These are phyloP conservation scores for Cataglyphis rosenhaueri DNA, from an alignment of 2,888 invertebrate genomes.

Conservation along the genomic window DNA sequence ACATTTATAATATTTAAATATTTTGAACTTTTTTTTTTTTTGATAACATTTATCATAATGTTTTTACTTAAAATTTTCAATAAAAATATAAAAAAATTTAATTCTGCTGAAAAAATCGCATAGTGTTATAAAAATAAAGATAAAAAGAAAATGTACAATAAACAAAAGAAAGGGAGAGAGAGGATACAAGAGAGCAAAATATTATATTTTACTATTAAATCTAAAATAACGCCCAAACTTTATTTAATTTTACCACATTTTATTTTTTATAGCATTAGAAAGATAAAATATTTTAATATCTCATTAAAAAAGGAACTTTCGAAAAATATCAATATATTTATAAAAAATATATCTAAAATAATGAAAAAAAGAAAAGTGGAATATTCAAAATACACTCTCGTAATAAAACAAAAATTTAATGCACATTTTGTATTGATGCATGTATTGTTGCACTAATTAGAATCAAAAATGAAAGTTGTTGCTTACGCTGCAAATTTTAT, in stretches of 20 bases:
- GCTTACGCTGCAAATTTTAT: background rate
- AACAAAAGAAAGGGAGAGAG: background rate
- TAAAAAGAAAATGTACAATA: background rate
- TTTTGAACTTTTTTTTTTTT: background rate
- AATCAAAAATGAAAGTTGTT: background rate
- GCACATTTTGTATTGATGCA: too few relatives aligned
- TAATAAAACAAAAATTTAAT: background rate
- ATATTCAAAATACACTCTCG: background rate
- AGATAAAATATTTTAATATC: background rate
- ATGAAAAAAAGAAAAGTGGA: background rate
- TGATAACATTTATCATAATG: background rate
- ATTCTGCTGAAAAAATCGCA: background rate
- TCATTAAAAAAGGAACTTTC: background rate
- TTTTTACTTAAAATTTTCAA: background rate
- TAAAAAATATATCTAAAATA: conserved; percentile 2
- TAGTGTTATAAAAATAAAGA: background rate
- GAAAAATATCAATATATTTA: background rate
- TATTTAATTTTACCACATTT: background rate
- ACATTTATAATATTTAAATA: background rate
- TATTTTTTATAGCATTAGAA: background rate
- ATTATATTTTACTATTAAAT: conserved; percentile 2
- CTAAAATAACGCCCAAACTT: background rate
- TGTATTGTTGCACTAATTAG: background rate
- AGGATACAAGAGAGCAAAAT: background rate
- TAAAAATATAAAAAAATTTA: background rate